phyloP scores from a whole-genome alignment of 2,797 vertebrate genomes.

The Anableps anableps region DNA sequence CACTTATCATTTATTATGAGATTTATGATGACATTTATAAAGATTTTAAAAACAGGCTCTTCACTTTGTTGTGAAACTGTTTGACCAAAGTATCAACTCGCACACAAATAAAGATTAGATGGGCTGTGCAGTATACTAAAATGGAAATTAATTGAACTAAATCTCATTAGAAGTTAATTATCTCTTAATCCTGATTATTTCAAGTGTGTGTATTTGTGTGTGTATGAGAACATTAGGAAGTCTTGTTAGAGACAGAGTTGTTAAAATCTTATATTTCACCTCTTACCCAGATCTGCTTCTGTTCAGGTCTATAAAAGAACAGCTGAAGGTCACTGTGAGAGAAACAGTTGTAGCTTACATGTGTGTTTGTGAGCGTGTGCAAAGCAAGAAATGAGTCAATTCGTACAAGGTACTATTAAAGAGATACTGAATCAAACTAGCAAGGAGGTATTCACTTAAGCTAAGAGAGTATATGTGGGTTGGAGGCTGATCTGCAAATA shows the following conservation, averaged over 20 bases:
- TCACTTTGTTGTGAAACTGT: neutral
- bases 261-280: slow-evolving; percentile 24
- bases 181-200: slow-evolving; percentile 28
- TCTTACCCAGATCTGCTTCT: slow-evolving; percentile 55
- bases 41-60: neutral
- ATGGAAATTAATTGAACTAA: slow-evolving; percentile 35
- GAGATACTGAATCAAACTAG: neutral
- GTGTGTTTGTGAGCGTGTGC: slow-evolving; percentile 31
- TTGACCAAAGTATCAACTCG: neutral
- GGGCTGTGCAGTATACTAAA: slow-evolving; percentile 24
- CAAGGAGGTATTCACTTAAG: neutral
- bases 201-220: slow-evolving; percentile 19
- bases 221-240: slow-evolving; percentile 31
- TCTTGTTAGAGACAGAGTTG: slow-evolving; percentile 53
- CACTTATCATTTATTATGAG: neutral
- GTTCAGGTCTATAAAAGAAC: slow-evolving; percentile 60
- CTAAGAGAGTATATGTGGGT: neutral
- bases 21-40: too few relatives aligned
- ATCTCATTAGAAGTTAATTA: slow-evolving; percentile 38
- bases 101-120: slow-evolving; percentile 9
- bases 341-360: slow-evolving; percentile 25
- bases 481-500: neutral
- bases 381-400: slow-evolving; percentile 21
- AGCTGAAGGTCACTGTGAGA: slow-evolving; percentile 9
- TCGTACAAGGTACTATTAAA: neutral